Evolutionary conservation across 2,888 invertebrate genomes (phyloP), one percentile per base, ranked within the genome.

Genomic region (Saturnia pavonia): DNA sequence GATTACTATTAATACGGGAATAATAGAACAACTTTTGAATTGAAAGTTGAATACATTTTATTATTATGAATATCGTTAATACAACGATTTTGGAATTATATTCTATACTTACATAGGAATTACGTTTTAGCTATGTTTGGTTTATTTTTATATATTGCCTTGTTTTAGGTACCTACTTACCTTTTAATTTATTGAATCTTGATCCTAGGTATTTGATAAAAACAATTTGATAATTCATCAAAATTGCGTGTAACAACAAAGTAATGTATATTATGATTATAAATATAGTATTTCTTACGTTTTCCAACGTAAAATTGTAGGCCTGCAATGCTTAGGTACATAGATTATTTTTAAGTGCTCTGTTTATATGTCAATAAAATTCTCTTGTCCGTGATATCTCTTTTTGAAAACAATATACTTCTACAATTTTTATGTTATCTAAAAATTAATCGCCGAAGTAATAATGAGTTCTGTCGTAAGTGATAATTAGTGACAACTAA

Each of bases 401-500:
- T 48, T 48, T 6, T 4, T 4, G 4, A 48, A 48, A 43, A 45
- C 16, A 19, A 48, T 8, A 0, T 48, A 48, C 7, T 48, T 48
- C 19, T 19, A 19, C 48, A n/a, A 54, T 22, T 54, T 22, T 54
- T 3, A 54, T 54, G 22, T 54, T 54, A 54, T 54, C 54, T 54
- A 22, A 54, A 54, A 27, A 6, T 60, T 60, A 27, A 60, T 27
- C 25, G 57, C 27, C 57, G 25, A 60, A 25, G 27, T 14, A 60
- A 60, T 60, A 60, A 60, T 60, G 25, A 60, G 25, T 27, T 14
- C 14, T 27, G 25, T 14, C 57, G 57, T 60, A 25, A 60, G 27
- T 14, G 57, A 60, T 25, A 60, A 60, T 60, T 60, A 60, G 14
- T 60, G 12, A 27, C 57, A 60, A 60, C 57, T 60, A 60, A 60